Percentiles rank a stretch among this genome's conserved stretches.
Conservation (phyloP, 2,113 vertebrate species). For the Azemiops feae region DNA sequence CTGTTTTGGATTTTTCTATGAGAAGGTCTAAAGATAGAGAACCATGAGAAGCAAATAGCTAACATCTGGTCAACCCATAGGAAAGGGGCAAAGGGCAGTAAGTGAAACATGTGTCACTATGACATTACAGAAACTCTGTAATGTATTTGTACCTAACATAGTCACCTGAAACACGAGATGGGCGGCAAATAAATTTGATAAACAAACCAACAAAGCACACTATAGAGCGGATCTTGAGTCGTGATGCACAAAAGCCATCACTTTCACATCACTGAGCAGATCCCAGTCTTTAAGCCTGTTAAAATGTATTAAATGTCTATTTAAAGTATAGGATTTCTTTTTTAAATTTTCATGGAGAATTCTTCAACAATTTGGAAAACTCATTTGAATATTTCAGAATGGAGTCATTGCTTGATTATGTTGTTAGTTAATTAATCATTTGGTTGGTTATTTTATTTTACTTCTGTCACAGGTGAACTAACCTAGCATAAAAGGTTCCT, state of each 20-base stretch:
- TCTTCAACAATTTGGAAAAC: not conserved
- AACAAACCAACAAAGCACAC: not conserved
- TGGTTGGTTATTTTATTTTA: not conserved
- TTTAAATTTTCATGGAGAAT: not conserved
- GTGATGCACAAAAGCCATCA: not conserved
- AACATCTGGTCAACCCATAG: not conserved
- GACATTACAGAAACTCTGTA: not conserved
- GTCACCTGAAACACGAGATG: too few species aligned
- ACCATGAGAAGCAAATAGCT: not conserved
- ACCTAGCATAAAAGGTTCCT: not conserved
- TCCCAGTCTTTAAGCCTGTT: not conserved
- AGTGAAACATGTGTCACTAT: not conserved
- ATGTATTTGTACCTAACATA: not conserved
- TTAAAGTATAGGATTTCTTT: not conserved
- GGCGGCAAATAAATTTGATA: too few species aligned
- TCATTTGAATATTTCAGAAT: not conserved
- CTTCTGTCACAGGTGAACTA: not conserved
- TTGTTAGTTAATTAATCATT: not conserved
- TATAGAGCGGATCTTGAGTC: not conserved
- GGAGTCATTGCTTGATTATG: not conserved
- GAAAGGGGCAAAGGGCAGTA: not conserved
- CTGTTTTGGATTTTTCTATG: not conserved
- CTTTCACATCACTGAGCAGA: not conserved
- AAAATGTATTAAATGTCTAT: not conserved
- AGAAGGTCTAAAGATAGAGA: not conserved